Evolutionary conservation across 2,113 vertebrate species (phyloP).

Genomic region (Mustelus asterias): DNA sequence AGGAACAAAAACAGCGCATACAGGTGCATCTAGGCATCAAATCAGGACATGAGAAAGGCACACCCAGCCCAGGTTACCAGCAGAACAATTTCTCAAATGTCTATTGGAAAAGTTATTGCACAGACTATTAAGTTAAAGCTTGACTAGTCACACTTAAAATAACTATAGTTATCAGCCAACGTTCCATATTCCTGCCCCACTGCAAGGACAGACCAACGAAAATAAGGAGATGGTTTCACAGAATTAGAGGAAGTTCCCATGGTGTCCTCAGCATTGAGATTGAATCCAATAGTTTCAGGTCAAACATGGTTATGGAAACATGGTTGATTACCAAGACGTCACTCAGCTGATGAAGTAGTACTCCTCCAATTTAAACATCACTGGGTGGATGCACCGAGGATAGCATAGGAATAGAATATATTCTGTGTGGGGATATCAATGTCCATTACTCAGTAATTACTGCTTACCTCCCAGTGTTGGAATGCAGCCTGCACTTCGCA

Average conservation of each 20-base stretch:
- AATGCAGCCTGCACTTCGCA: slow-evolving; percentile 95
- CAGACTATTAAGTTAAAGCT: background rate
- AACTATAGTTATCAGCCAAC: background rate
- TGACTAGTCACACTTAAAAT: background rate
- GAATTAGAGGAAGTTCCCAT: background rate
- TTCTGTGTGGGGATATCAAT: background rate
- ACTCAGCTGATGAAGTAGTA: background rate
- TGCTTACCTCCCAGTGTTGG: slow-evolving; percentile 89
- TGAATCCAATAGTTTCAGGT: background rate
- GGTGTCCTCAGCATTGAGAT: background rate
- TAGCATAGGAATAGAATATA: background rate
- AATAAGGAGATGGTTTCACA: background rate
- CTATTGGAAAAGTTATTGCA: background rate
- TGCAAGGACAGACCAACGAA: background rate
- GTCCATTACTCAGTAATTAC: background rate
- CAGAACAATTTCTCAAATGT: background rate
- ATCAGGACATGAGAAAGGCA: background rate
- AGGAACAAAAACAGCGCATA: background rate
- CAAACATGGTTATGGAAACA: background rate
- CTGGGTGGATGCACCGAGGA: background rate
- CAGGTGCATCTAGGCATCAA: background rate
- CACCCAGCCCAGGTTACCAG: background rate
- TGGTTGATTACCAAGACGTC: background rate
- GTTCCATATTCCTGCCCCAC: background rate
- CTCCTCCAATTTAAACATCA: background rate